Evolutionary conservation across 2,888 invertebrate species (phyloP).

Genomic region (Muscina levida): DNA sequence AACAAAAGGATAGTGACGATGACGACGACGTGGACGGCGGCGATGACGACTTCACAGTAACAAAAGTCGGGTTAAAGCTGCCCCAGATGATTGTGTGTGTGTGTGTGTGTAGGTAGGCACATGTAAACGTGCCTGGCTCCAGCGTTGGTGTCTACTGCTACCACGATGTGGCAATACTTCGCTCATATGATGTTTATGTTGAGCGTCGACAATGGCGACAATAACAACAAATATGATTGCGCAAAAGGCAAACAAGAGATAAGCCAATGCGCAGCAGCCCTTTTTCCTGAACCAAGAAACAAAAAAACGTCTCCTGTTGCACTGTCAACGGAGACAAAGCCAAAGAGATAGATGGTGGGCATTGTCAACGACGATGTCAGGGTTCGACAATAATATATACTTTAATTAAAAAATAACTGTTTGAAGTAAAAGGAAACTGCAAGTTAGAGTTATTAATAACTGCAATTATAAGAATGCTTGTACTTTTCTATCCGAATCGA

Average conservation of each 20-base stretch:
- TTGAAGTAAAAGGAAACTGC: no score
- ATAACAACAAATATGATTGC: constrained; percentile 63
- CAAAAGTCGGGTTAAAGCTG: no score
- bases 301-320: constrained; percentile 54
- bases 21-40: constrained; percentile 40
- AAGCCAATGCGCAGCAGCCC: constrained; percentile 64
- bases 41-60: constrained; percentile 4
- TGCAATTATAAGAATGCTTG: no score
- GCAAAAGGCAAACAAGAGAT: constrained; percentile 63
- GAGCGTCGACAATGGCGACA: constrained; percentile 62
- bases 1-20: constrained; percentile 44
- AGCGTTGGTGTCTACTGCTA: no score
- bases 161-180: no score
- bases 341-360: constrained; percentile 54
- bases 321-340: constrained; percentile 57
- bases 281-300: constrained; percentile 31
- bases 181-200: no score
- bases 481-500: no score
- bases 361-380: constrained; percentile 38
- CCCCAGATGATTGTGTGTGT: not conserved
- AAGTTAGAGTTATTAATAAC: no score
- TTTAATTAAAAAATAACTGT: no score
- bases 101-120: not conserved
- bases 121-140: no score
- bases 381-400: constrained; percentile 1